Base-by-base conservation (phyloP, 2,888 invertebrate species). In the Nemotelus nigrinus region DNA sequence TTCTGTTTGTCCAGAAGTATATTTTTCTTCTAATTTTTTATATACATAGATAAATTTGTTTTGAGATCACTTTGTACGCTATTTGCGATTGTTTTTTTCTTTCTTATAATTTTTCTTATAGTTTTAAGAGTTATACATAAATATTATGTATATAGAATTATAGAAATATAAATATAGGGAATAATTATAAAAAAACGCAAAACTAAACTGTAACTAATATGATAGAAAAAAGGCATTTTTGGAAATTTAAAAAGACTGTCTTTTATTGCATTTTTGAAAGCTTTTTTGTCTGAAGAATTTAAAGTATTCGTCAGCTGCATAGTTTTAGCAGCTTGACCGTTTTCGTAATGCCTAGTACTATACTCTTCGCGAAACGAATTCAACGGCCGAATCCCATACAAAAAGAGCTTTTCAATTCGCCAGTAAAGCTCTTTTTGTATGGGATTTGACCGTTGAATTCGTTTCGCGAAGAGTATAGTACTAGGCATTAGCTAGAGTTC, bases 71-170 rank as follows among this genome's bases (percentile, higher is more conserved):
- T n/a, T 25, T 70, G 50, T 68, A 68, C 53, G 68, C 68, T 68
- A 68, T 68, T 68, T 68, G 68, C 48, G 48, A 50, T 47, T 10
- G 25, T 70, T 53, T 53, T 70, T 70, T 53, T 60, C 25, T 25
- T 25, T 25, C 72, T 45, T 72, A 58, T 25, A 25, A 25, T 25
- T 25, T 72, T 72, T 60, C 74, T 60, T 47, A 60, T 74, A 74
- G 74, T 74, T 47, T 74, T 74, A 63, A 63, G 60, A 48, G 60
- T 60, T 74, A 60, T 63, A 74, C 74, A 74, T 63, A 74, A 70
- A 48, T 68, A 72, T 72, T 72, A 68, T 64, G 6, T 63, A 71
- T 63, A 74, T 74, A 74, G 60, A 74, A 74, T 48, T 63, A 74
- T 74, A 57, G 50, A 74, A 48, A 72, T 41, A 58, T 74, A 47